Percentiles rank a stretch among this genome's conserved stretches.
Conservation (phyloP, 2,888 invertebrate species). For the Rhagonycha lutea region DNA sequence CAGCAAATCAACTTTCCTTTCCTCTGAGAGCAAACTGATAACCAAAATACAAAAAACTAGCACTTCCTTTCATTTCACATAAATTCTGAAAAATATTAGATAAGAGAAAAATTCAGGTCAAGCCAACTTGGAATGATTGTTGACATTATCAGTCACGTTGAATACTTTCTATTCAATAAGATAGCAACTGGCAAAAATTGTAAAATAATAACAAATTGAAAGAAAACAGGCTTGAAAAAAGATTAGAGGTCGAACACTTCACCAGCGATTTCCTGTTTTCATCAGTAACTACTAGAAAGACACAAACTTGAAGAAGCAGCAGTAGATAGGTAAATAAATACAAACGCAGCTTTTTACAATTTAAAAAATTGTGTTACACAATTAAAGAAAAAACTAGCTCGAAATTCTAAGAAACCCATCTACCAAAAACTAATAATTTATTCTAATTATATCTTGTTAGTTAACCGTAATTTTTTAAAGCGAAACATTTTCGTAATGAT, state of each 20-base stretch:
- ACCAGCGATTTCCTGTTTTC: conserved; percentile 1
- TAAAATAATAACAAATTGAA: not conserved
- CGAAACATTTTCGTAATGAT: not conserved
- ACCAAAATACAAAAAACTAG: not conserved
- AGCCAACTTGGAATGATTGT: not conserved
- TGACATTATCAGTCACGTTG: not conserved
- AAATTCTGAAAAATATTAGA: not conserved
- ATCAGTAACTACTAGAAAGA: not conserved
- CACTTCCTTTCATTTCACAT: not conserved
- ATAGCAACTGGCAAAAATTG: not conserved
- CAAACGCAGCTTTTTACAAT: not conserved
- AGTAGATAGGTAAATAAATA: not conserved
- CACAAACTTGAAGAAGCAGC: not conserved
- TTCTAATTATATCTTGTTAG: conserved; percentile 2
- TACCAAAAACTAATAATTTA: not conserved
- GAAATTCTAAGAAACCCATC: not conserved
- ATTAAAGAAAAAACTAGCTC: not conserved
- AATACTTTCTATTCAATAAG: not conserved
- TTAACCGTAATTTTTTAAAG: not conserved
- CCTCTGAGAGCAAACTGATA: not conserved
- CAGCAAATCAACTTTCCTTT: not conserved
- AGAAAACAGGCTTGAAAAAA: not conserved
- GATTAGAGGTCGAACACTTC: not conserved
- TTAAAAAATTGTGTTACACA: not conserved
- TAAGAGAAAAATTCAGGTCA: not conserved